Evolutionary conservation across 2,888 invertebrate genomes (phyloP), one percentile per base, ranked within the genome.

Genomic region (Agriopis marginaria): DNA sequence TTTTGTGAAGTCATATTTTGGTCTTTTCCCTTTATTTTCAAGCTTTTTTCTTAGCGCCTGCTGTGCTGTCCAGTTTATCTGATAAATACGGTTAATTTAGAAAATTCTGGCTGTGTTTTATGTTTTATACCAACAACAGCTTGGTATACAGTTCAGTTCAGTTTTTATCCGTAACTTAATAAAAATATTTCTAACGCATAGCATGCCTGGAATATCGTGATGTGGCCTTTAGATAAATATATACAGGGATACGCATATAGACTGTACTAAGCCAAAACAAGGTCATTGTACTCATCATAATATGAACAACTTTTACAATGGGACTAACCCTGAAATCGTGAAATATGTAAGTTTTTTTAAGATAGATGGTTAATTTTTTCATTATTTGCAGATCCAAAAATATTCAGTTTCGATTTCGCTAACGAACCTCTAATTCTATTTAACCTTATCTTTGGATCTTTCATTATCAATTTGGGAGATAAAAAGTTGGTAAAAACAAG

Each of bases 1-100:
- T 78, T 79, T 73, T 72, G 72, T 74, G 65, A 63, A 75, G 70
- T 70, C 73, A 72, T 78, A 75, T 72, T 75, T 77, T 32, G 54
- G 49, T 50, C 45, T 76, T 75, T 68, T 63, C 60, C 54, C 59
- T 51, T n/a, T 49, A 49, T 49, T 60, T 60, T 49, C 39, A 5
- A 32, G 39, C 11, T 23, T 39, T 60, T 60, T 39, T 55, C 54
- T 60, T 42, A 55, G 63, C 60, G 11, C 61, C 56, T 17, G 62
- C 44, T 58, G 53, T 9, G 55, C 40, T 56, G 63, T 59, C 68
- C 54, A 63, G 54, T 66, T 62, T 61, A 58, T 53, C 62, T 69
- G 64, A 68, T 74, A 71, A 67, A 63, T 70, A 63, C 47, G 69
- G 66, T 65, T 68, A 67, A 69, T 70, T 72, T 69, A 59, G 66